phyloP scores from a whole-genome alignment of 2,113 vertebrate species.

The Mohoua ochrocephala region DNA sequence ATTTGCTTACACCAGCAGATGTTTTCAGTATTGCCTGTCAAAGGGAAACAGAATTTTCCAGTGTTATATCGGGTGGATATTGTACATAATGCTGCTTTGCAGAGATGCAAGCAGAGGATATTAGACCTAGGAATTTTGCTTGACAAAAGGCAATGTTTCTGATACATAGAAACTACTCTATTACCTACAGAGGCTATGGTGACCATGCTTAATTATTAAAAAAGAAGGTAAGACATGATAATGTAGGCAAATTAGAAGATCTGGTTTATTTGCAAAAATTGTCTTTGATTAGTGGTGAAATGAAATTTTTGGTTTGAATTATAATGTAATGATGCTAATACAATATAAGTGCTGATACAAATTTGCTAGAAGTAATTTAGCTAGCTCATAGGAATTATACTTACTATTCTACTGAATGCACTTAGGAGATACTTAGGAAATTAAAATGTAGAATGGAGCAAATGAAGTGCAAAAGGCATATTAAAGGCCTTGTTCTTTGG shows the following conservation, averaged over 20 bases:
- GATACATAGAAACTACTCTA: background rate
- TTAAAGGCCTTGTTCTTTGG: background rate
- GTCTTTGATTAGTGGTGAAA: slow-evolving; percentile 8
- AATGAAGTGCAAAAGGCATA: background rate
- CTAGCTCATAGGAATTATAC: background rate
- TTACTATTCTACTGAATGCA: background rate
- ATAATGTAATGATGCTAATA: background rate
- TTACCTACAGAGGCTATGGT: background rate
- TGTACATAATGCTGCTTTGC: background rate
- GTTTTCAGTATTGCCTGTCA: background rate
- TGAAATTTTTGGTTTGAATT: slow-evolving; percentile 15
- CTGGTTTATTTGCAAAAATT: background rate
- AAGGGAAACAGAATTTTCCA: background rate
- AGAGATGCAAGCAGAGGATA: background rate
- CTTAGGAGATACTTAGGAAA: background rate
- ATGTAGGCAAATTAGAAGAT: background rate
- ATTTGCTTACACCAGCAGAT: slow-evolving; percentile 3
- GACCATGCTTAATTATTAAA: background rate
- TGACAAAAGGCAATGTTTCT: background rate
- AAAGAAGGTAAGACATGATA: background rate
- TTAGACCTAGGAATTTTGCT: background rate
- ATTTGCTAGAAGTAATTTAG: slow-evolving; percentile 17
- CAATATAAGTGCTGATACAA: background rate
- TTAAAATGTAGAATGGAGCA: background rate
- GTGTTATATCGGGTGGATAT: background rate